Percentiles rank a stretch among this genome's conserved stretches.
Evolutionary conservation across 2,113 vertebrate genomes (phyloP).

Genomic region (Gila orcuttii): DNA sequence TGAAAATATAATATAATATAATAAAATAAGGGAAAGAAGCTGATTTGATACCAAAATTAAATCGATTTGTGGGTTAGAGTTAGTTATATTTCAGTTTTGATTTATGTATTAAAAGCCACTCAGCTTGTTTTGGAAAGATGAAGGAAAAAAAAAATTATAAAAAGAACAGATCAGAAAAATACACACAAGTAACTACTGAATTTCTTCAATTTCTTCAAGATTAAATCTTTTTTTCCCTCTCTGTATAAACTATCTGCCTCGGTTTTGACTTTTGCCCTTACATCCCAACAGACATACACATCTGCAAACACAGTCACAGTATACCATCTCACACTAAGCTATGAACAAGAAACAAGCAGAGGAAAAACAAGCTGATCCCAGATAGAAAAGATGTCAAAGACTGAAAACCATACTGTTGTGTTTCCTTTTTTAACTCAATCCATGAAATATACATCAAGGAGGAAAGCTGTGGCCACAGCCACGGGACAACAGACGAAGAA

Average conservation of each 20-base stretch:
- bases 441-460: conserved; percentile 69
- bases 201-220: background rate
- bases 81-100: background rate
- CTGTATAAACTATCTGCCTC: conserved; percentile 14
- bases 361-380: background rate
- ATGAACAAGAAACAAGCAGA: background rate
- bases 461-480: conserved; percentile 41
- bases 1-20: conserved; percentile 66
- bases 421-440: conserved; percentile 53
- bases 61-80: too few relatives aligned
- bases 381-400: conserved; percentile 13
- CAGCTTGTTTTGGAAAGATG: background rate
- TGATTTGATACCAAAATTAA: conserved; percentile 60
- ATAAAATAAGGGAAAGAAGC: conserved; percentile 60
- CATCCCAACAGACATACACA: background rate
- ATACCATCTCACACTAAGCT: background rate
- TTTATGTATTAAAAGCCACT: background rate
- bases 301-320: background rate
- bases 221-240: conserved; percentile 16
- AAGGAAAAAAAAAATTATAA: too few relatives aligned
- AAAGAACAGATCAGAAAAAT: background rate
- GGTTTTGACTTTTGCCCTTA: background rate
- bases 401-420: background rate
- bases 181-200: background rate
- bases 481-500: conserved; percentile 61